Evolutionary conservation across 1,140 invertebrate genomes (phyloP).

Genomic region (Mamestra configurata): DNA sequence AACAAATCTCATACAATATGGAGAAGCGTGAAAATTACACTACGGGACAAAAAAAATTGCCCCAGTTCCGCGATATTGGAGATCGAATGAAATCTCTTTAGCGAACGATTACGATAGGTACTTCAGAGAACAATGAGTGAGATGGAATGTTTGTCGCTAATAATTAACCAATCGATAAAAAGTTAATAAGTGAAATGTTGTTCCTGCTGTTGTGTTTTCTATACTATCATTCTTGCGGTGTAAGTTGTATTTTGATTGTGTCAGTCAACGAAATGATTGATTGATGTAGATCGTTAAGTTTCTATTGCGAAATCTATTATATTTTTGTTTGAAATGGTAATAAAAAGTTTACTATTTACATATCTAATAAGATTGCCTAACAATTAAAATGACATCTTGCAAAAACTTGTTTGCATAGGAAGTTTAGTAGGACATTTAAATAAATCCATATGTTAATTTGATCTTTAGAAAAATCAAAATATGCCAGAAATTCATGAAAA

Average conservation of each 20-base stretch:
- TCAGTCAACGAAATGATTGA: neutral
- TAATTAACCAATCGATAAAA: slow-evolving; percentile 35
- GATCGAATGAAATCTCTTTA: slow-evolving; percentile 55
- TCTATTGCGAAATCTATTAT: neutral
- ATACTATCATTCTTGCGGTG: neutral
- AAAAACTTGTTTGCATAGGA: neutral
- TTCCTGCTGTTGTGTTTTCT: neutral
- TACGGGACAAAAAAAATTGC: slow-evolving; percentile 50
- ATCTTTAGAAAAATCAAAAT: too few species aligned
- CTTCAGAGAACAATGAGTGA: slow-evolving; percentile 37
- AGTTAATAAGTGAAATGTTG: slow-evolving; percentile 41
- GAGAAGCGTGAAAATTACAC: slow-evolving; percentile 54
- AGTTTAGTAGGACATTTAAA: neutral
- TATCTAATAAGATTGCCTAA: neutral
- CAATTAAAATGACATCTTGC: neutral
- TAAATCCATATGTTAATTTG: neutral
- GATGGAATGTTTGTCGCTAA: slow-evolving; percentile 25
- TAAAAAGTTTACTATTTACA: neutral
- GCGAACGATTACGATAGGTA: slow-evolving; percentile 32
- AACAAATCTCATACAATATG: slow-evolving; percentile 14
- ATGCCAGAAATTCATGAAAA: too few species aligned
- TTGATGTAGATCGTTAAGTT: neutral
- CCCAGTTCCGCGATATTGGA: slow-evolving; percentile 52
- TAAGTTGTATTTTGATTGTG: neutral
- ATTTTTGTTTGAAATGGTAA: too few species aligned